phyloP scores from a whole-genome alignment of 2,888 invertebrate genomes.

The Idaea biselata region DNA sequence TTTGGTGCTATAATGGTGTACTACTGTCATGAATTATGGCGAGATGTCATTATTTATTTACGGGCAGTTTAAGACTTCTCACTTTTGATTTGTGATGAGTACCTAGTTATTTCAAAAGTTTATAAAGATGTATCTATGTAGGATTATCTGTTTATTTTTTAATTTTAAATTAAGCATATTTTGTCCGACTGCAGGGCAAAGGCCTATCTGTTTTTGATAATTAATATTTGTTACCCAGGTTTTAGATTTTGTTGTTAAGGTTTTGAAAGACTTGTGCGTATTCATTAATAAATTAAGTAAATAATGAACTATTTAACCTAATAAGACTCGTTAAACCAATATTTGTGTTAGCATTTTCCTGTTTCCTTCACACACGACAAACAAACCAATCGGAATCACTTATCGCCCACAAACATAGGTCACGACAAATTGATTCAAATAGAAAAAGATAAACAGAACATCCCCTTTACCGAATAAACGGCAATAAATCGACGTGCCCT shows the following conservation, averaged over 20 bases:
- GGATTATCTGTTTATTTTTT: too few relatives aligned
- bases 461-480: constrained; percentile 69
- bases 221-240: too few relatives aligned
- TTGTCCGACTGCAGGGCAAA: too few relatives aligned
- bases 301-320: neutral
- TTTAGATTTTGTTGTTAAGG: too few relatives aligned
- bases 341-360: neutral
- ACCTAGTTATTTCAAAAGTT: neutral
- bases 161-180: too few relatives aligned
- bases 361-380: neutral
- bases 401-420: constrained; percentile 45
- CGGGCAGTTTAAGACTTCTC: neutral
- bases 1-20: neutral
- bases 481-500: constrained; percentile 74
- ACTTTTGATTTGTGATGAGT: neutral
- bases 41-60: neutral
- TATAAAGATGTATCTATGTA: neutral
- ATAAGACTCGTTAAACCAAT: neutral
- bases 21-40: neutral
- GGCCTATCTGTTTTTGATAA: too few relatives aligned
- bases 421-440: constrained; percentile 59
- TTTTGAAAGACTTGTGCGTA: too few relatives aligned
- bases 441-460: constrained; percentile 70
- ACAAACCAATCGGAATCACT: constrained; percentile 34
- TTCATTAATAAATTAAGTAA: neutral